Evolutionary conservation across 2,888 invertebrate genomes (phyloP), one percentile per base, ranked within the genome.

Genomic region (Leptopterna dolabrata): DNA sequence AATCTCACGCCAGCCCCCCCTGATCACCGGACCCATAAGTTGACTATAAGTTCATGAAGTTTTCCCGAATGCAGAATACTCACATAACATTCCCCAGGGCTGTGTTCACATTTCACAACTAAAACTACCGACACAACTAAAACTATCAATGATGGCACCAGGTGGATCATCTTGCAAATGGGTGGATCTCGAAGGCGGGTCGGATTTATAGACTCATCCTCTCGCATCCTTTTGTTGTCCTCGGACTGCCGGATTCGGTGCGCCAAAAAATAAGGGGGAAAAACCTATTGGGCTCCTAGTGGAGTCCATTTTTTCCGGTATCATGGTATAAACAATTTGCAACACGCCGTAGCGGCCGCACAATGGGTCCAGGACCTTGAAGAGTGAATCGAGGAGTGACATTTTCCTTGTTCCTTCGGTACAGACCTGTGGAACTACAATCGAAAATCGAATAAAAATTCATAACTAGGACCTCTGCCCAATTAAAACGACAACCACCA

Each of bases 271-370:
- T 11, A 70, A 11, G 19, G 82, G 63, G 16, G n/a, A 55, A 45
- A 80, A 47, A 47, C 14, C 19, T 27, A 41, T 80, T 13, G 80
- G 19, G 47, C 19, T 16, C n/a, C 30, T 76, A 4, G 16, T 76
- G 24, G 24, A 29, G 14, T 45, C 24, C 41, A 70, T 83, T 81
- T 81, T 81, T 81, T 81, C 29, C 81, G 51, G 51, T 45, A 27
- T 70, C 83, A 83, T 24, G 83, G 71, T 70, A 83, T 83, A 83
- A 83, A 71, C 83, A 83, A 83, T 83, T 83, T 83, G 55, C 83
- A 45, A 83, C 83, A 83, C 41, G 14, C 41, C 41, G 43, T 43
- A 45, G 36, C 70, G 71, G n/a, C 16, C 0, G 29, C 27, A 83
- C 83, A 83, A 83, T 83, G 36, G 83, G 70, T 30, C 36, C 43